Evolutionary conservation across 2,888 invertebrate species (phyloP).

Genomic region (Entomobrya proxima): DNA sequence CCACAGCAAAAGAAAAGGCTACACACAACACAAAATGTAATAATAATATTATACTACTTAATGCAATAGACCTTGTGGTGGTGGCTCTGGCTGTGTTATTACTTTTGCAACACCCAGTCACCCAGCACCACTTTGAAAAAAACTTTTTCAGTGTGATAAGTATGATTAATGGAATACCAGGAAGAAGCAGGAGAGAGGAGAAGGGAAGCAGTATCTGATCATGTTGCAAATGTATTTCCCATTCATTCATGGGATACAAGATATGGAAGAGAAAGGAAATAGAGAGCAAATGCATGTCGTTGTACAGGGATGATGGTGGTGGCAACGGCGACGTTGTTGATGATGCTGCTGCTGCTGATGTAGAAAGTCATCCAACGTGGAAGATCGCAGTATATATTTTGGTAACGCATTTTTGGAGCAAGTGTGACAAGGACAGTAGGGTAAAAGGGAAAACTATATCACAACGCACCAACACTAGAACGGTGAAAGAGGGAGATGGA

Average conservation of each 20-base stretch:
- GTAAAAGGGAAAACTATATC: not conserved
- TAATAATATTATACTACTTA: not conserved
- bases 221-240: slow-evolving; percentile 62
- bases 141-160: slow-evolving; percentile 59
- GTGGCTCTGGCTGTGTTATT: not conserved
- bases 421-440: not conserved
- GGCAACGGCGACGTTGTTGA: slow-evolving; percentile 21
- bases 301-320: slow-evolving; percentile 29
- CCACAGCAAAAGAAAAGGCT: slow-evolving; percentile 28
- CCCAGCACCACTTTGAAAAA: slow-evolving; percentile 38
- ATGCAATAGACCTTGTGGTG: not conserved
- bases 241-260: slow-evolving; percentile 48
- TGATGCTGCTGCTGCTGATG: slow-evolving; percentile 27
- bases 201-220: slow-evolving; percentile 52
- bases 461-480: not conserved
- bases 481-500: not conserved
- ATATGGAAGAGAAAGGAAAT: slow-evolving; percentile 30
- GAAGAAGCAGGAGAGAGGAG: slow-evolving; percentile 1
- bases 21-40: not conserved
- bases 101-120: not conserved
- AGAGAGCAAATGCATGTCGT: slow-evolving; percentile 25
- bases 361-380: slow-evolving; percentile 20
- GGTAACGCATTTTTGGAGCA: no score
- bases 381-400: slow-evolving; percentile 12
- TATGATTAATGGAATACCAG: slow-evolving; percentile 62